Evolutionary conservation across 2,797 vertebrate genomes (phyloP).

Genomic region (Acrossocheilus wenchowensis): DNA sequence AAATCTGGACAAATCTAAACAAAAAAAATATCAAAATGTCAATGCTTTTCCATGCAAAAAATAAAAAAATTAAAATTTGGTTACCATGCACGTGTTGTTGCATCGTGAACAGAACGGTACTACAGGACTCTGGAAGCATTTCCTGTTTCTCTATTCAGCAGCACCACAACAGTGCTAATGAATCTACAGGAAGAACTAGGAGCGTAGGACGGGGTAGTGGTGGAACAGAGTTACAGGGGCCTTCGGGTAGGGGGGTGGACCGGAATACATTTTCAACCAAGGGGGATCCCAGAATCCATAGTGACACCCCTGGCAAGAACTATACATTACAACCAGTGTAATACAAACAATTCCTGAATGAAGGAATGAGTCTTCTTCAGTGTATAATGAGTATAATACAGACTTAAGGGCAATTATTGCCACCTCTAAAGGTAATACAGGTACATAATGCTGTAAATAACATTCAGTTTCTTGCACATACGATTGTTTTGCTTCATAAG

Average conservation of each 20-base stretch:
- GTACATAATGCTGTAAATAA: not conserved
- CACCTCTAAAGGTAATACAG: not conserved
- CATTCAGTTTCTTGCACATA: not conserved
- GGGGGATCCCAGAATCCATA: not conserved
- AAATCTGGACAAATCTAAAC: not conserved
- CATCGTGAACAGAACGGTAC: not conserved
- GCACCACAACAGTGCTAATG: not conserved
- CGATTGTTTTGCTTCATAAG: not conserved
- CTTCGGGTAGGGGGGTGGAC: not conserved
- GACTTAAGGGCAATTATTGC: not conserved
- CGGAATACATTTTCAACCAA: not conserved
- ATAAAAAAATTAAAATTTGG: not conserved
- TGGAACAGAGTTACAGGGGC: not conserved
- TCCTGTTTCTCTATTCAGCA: not conserved
- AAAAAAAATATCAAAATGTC: not conserved
- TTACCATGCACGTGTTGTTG: not conserved
- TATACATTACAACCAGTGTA: not conserved
- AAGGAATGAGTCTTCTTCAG: not conserved
- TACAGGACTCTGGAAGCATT: not conserved
- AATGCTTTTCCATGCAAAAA: not conserved
- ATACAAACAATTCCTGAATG: not conserved
- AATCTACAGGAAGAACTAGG: not conserved
- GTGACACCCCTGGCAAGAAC: not conserved
- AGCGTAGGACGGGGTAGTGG: not conserved
- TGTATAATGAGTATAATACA: not conserved